Evolutionary conservation across 2,797 vertebrate species (phyloP), one percentile per base, ranked within the genome.

Genomic region (Tenualosa thibaudeaui): DNA sequence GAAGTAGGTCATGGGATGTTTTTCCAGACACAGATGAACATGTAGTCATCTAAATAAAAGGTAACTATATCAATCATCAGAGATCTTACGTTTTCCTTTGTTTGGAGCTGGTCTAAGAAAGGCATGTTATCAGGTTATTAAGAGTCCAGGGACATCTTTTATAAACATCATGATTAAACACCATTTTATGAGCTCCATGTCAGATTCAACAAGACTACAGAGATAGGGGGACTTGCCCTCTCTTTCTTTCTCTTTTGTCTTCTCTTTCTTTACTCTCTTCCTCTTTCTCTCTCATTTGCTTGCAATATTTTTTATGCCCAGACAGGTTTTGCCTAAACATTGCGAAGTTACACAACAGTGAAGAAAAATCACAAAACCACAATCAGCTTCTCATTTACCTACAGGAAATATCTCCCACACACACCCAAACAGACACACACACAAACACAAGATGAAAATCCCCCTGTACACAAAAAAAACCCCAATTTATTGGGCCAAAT

Each of bases 361-460:
- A 15, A 40, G 5, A 31, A 71, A 71, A 15, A 31, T 26, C 37
- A 71, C 68, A 71, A 31, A 71, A 78, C 40, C 71, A 78, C 37
- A 78, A 78, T 46, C 71, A 78, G 71, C 19, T 43, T 78, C 37
- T 78, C 71, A 43, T 46, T 78, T 78, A 46, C 71, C 71, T 78
- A 46, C 71, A 78, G 71, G 40, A 46, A 78, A 78, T 17, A 22
- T 17, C 71, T 78, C 24, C 60, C 68, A 53, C 65, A 68, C 24
- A 40, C 40, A 53, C 17, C 19, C 12, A 22, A 62, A 68, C 46
- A 3, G 3, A 12, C 13, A 49, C 83, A 49, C 83, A 53, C 81
- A 82, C 71, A 58, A 24, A 87, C 83, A 85, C 83, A 84, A 75
- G 82, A 8, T 9, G 22, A 15, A 81, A 88, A 85, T 83, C 24